A percentile compares a stretch with the other conserved stretches of the same genome.
These are phyloP conservation scores for Bucorvus abyssinicus DNA, from an alignment of 2,797 vertebrate species.

Conservation along the genomic window DNA sequence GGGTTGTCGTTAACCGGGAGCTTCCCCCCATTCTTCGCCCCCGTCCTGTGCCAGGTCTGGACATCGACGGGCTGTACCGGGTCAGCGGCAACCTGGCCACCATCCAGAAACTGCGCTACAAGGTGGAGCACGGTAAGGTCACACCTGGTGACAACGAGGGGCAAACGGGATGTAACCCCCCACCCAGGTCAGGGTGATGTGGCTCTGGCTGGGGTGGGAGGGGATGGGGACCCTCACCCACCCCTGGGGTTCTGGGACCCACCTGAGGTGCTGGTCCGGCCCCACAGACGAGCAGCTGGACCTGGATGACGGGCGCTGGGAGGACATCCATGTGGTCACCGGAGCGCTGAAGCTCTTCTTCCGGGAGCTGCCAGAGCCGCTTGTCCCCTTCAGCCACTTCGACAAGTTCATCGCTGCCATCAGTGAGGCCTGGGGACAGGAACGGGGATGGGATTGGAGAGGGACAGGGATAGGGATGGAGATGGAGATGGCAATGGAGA, in stretches of 20 bases:
- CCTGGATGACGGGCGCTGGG: slow-evolving; percentile 90
- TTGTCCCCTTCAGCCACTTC: slow-evolving; percentile 88
- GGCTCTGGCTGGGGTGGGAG: neutral
- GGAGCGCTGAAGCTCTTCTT: slow-evolving; percentile 94
- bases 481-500: neutral
- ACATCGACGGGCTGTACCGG: slow-evolving; percentile 92
- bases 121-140: slow-evolving; percentile 88
- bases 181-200: neutral
- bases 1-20: neutral
- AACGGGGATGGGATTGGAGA: neutral
- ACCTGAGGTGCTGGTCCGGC: neutral
- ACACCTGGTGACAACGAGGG: accelerated
- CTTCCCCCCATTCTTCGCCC: neutral
- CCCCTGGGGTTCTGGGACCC: neutral
- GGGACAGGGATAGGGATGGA: neutral
- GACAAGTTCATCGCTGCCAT: slow-evolving; percentile 88
- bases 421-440: slow-evolving; percentile 77
- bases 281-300: slow-evolving; percentile 87
- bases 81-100: slow-evolving; percentile 93
- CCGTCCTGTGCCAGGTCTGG: slow-evolving; percentile 78
- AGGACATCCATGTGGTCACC: slow-evolving; percentile 91
- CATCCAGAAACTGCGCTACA: slow-evolving; percentile 90
- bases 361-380: slow-evolving; percentile 88
- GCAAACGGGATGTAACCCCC: neutral
- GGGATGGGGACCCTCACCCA: accelerated